phyloP scores from a whole-genome alignment of 1,140 invertebrate species.

The Fopius arisanus region DNA sequence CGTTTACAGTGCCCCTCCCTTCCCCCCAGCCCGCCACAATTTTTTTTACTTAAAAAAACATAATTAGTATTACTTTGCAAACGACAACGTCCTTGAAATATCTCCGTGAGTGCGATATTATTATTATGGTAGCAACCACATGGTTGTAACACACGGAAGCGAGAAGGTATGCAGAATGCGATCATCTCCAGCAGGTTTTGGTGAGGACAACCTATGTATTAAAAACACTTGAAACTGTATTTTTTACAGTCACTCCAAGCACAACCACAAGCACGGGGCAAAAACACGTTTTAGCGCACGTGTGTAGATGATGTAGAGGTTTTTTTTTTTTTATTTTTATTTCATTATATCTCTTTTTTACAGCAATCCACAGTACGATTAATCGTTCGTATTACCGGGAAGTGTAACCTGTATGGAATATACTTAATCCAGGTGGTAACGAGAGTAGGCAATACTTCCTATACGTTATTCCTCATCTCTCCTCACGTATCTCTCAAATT shows the following conservation, averaged over 20 bases:
- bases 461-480: not conserved
- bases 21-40: too few species aligned
- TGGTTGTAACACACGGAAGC: not conserved
- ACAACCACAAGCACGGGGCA: not conserved
- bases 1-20: not conserved
- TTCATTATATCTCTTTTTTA: not conserved
- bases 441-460: not conserved
- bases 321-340: not conserved
- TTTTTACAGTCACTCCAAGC: not conserved
- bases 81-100: not conserved
- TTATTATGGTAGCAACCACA: not conserved
- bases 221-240: not conserved
- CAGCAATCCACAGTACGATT: conserved; percentile 2
- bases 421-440: conserved; percentile 1
- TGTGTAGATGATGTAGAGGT: not conserved
- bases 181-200: conserved; percentile 10
- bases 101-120: not conserved
- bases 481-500: not conserved
- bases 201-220: not conserved
- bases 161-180: not conserved
- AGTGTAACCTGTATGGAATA: not conserved
- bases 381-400: conserved; percentile 12
- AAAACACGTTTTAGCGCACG: conserved; percentile 3
- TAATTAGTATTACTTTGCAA: not conserved
- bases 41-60: conserved; percentile 8